phyloP scores from a whole-genome alignment of 2,888 invertebrate species.

The Trichopoda pennipes region DNA sequence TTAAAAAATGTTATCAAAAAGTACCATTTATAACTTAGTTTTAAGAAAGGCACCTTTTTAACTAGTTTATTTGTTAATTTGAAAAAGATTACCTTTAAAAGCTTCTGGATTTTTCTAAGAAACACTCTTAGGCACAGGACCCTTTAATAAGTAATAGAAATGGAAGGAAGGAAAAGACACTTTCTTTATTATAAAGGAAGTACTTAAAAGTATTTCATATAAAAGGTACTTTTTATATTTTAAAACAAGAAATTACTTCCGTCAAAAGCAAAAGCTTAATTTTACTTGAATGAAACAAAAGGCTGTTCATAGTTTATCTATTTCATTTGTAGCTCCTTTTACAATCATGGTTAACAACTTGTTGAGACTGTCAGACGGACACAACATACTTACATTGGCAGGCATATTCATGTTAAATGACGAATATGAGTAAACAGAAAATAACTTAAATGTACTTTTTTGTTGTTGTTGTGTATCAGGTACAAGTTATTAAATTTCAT shows the following conservation, averaged over 20 bases:
- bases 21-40: too few relatives aligned
- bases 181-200: too few relatives aligned
- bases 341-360: constrained; percentile 60
- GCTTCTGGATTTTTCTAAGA: too few relatives aligned
- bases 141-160: too few relatives aligned
- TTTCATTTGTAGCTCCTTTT: constrained; percentile 1
- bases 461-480: neutral
- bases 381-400: neutral
- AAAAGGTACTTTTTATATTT: neutral
- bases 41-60: too few relatives aligned
- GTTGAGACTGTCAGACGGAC: constrained; percentile 8
- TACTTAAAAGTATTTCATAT: too few relatives aligned
- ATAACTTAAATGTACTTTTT: neutral
- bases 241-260: constrained; percentile 15
- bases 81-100: too few relatives aligned
- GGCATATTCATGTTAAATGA: neutral
- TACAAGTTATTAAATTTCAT: constrained; percentile 38
- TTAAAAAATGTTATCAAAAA: too few relatives aligned
- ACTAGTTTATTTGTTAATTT: too few relatives aligned
- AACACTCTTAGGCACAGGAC: too few relatives aligned
- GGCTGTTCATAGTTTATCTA: neutral
- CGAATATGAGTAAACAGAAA: constrained; percentile 1
- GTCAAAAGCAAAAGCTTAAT: neutral
- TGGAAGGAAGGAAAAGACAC: too few relatives aligned
- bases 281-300: neutral